Evolutionary conservation across 2,888 invertebrate species (phyloP).

Genomic region (Thecophora atra): DNA sequence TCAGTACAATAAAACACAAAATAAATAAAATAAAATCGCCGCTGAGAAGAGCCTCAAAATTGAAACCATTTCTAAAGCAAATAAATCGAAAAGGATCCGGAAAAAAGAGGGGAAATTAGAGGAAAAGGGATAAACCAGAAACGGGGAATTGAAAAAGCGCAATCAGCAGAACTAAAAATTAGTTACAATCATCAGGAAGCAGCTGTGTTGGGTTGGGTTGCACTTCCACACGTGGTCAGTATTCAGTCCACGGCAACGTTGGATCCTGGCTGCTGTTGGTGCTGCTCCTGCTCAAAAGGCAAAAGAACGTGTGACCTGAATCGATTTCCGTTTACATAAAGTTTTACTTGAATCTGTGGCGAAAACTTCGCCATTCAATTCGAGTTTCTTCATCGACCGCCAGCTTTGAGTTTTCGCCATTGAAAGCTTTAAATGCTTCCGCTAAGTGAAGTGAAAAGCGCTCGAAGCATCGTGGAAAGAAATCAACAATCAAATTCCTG

Average conservation of each 20-base stretch:
- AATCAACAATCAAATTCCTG: too few relatives aligned
- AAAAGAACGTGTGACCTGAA: background rate
- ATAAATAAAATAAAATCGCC: too few relatives aligned
- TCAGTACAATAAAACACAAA: too few relatives aligned
- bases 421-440: too few relatives aligned
- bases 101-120: background rate
- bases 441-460: too few relatives aligned
- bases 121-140: too few relatives aligned
- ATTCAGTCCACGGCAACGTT: background rate
- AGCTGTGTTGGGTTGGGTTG: background rate
- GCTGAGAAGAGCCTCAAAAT: too few relatives aligned
- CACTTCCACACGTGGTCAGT: background rate
- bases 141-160: background rate
- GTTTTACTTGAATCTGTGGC: background rate
- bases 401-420: background rate
- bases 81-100: too few relatives aligned
- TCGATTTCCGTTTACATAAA: background rate
- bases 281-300: background rate
- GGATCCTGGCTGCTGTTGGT: too few relatives aligned
- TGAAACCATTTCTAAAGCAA: too few relatives aligned
- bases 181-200: background rate
- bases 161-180: background rate
- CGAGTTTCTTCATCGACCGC: background rate
- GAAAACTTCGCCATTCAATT: slow-evolving; percentile 1
- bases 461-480: too few relatives aligned